Evolutionary conservation across 1,140 invertebrate species (phyloP), one percentile per base, ranked within the genome.

Genomic region (Gonatopus flavifemur): DNA sequence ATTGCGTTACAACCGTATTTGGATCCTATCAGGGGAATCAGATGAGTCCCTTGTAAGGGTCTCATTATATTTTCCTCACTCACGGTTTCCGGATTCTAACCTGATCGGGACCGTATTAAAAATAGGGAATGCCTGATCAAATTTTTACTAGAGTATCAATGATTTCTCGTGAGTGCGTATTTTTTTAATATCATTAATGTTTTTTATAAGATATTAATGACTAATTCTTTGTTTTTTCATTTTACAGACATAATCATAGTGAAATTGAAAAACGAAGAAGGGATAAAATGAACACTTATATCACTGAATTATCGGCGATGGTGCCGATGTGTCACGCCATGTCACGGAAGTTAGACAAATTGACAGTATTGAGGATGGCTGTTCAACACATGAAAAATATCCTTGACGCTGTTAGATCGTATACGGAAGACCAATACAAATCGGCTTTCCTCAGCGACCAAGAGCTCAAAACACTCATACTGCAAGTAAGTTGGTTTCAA

Each of bases 201-300:
- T n/a, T n/a, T 44, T 28, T 28, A 28, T 28, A 5, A 24, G 15
- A 24, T 12, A 22, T 7, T 46, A 9, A 12, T 22, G 15, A 22
- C 3, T 3, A 9, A 33, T 10, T n/a, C n/a, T n/a, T n/a, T n/a
- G n/a, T n/a, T n/a, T n/a, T n/a, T n/a, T n/a, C n/a, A n/a, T 10
- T 31, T 72, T 73, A 1, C 67, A 90, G 89, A 58, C 90, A 94
- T 75, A 96, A 96, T 77, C 94, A 98, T 77, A 96, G 93, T 72
- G 93, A 96, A 78, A 96, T 98, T 50, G 94, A 98, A 73, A 96
- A 96, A 70, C 80, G 94, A 1, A 81, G 94, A 3, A 81, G 94
- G 13, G 94, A 98, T 70, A 97, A 97, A 77, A 97, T 97, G 94
- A 96, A 96, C 77, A 93, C 88, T 0, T 96, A 95, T 72, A 96